Evolutionary conservation across 2,113 vertebrate genomes (phyloP).

Genomic region (Galemys pyrenaicus): DNA sequence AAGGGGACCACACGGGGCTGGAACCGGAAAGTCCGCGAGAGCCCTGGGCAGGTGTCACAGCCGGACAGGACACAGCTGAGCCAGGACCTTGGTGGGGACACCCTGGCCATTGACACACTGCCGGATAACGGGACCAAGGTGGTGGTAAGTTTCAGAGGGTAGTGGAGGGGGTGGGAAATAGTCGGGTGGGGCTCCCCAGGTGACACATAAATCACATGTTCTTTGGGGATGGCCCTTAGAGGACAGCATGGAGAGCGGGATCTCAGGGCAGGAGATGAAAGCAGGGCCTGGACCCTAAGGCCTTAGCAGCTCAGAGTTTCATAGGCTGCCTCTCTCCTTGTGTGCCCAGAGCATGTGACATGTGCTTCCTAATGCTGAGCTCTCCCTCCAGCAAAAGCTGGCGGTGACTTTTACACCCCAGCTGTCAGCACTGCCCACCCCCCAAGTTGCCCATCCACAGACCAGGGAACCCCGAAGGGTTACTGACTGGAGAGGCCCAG

Average conservation of each 20-base stretch:
- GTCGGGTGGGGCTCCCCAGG: accelerated
- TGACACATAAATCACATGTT: background rate
- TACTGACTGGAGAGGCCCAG: background rate
- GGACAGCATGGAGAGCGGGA: background rate
- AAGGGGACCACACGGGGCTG: background rate
- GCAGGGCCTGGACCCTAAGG: background rate
- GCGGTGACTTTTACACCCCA: background rate
- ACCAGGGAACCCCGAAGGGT: background rate
- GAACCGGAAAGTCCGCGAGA: slow-evolving; percentile 73
- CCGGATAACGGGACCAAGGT: slow-evolving; percentile 88
- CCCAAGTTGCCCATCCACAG: background rate
- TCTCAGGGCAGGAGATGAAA: background rate
- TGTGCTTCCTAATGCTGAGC: background rate
- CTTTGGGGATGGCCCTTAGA: background rate
- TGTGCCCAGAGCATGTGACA: background rate
- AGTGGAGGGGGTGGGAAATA: accelerated
- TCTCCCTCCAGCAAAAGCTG: background rate
- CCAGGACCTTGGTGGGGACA: slow-evolving; percentile 87
- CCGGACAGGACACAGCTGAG: slow-evolving; percentile 81
- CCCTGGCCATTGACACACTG: slow-evolving; percentile 89
- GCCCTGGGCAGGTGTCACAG: slow-evolving; percentile 56
- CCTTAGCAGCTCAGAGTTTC: background rate
- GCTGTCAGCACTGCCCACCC: background rate
- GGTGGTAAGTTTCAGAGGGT: slow-evolving; percentile 86
- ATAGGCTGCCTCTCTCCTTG: background rate